Evolutionary conservation across 2,113 vertebrate genomes (phyloP).

Genomic region (Poeciliopsis retropinna): DNA sequence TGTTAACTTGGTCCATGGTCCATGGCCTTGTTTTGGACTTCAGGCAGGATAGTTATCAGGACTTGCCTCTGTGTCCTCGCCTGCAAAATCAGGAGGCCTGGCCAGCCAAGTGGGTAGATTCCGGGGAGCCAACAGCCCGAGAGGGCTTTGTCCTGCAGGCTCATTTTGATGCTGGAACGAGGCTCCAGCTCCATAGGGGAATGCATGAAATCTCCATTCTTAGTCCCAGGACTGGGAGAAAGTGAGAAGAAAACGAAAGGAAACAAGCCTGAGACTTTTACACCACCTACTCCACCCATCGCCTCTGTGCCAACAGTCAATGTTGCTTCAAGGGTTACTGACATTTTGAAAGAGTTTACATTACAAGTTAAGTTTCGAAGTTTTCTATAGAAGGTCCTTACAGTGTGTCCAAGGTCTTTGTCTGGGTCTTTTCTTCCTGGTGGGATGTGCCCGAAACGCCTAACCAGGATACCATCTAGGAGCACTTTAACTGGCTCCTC

Average conservation of each 20-base stretch:
- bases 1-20: not conserved
- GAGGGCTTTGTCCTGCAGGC: conserved; percentile 68
- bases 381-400: not conserved
- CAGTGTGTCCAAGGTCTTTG: too few relatives aligned
- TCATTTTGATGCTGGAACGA: conserved; percentile 70
- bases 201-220: conserved; percentile 46
- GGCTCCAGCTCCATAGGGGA: conserved; percentile 43
- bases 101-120: conserved; percentile 68
- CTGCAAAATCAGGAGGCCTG: conserved; percentile 54
- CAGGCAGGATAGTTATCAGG: conserved; percentile 49
- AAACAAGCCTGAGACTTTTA: conserved; percentile 24
- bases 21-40: conserved; percentile 43
- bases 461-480: too few relatives aligned
- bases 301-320: conserved; percentile 30
- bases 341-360: conserved; percentile 33
- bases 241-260: conserved; percentile 19
- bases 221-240: conserved; percentile 32
- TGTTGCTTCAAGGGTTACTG: conserved; percentile 28
- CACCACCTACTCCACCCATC: conserved; percentile 48
- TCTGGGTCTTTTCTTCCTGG: too few relatives aligned
- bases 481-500: too few relatives aligned
- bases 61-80: conserved; percentile 37
- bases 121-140: conserved; percentile 64
- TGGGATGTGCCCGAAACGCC: too few relatives aligned
- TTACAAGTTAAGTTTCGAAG: not conserved